These are phyloP conservation scores for Grammomys surdaster DNA, from an alignment of 2,113 vertebrate species.

Conservation along the genomic window DNA sequence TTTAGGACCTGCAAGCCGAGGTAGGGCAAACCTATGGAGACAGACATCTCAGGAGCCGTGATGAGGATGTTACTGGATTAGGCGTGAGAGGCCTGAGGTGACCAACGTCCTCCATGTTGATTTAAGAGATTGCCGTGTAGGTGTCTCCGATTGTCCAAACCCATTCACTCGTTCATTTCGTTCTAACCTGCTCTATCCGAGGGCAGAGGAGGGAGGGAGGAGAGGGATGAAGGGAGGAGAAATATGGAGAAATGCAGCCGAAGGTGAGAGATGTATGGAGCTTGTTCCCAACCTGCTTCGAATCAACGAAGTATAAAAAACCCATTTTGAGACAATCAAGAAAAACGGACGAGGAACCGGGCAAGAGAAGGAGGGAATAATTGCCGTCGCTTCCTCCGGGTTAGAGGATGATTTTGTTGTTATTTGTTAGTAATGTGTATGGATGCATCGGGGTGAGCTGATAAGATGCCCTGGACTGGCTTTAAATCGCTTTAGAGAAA, in stretches of 20 bases:
- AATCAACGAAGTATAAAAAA: conserved; percentile 19
- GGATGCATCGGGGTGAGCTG: not conserved
- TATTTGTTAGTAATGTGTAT: not conserved
- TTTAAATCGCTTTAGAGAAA: not conserved
- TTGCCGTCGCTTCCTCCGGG: not conserved
- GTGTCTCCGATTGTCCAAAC: not conserved
- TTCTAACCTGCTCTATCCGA: not conserved
- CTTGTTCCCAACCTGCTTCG: not conserved
- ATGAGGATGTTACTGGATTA: fast-evolving
- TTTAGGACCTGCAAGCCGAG: not conserved
- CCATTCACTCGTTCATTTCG: not conserved
- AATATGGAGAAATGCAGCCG: not conserved
- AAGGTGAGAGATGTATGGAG: not conserved
- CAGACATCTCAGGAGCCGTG: not conserved
- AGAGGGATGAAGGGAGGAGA: not conserved
- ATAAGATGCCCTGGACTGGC: not conserved
- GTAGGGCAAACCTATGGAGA: not conserved
- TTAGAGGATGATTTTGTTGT: not conserved
- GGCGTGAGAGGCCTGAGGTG: not conserved
- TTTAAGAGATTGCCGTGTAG: not conserved
- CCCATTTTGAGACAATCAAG: not conserved
- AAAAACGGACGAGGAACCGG: conserved; percentile 21
- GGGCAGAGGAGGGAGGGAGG: not conserved
- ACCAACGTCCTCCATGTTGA: not conserved
- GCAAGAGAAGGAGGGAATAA: not conserved